Conservation (phyloP, 2,888 invertebrate species). For the Tanytarsus gracilentus region DNA sequence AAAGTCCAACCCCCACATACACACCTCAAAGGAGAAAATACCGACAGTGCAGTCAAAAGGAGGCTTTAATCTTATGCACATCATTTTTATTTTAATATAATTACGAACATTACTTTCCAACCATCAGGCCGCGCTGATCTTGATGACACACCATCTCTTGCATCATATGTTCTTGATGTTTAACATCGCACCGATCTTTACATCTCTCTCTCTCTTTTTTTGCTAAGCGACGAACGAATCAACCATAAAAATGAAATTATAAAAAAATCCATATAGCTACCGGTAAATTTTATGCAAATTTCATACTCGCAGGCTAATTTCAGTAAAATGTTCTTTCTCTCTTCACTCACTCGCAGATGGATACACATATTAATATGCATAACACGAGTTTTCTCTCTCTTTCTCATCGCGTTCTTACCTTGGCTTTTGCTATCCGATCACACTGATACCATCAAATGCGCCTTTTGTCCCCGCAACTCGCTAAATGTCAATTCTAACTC, state of each 20-base stretch:
- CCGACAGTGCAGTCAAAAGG: constrained; percentile 3
- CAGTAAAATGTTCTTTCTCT: constrained; percentile 15
- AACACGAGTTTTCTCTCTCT: constrained; percentile 1
- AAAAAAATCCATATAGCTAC: constrained; percentile 26
- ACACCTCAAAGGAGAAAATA: not conserved
- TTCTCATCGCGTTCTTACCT: not conserved
- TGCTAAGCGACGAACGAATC: constrained; percentile 16
- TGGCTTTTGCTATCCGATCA: not conserved
- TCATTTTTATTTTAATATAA: constrained; percentile 5
- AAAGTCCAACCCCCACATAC: not conserved
- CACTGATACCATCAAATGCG: too few relatives aligned
- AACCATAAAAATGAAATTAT: constrained; percentile 28
- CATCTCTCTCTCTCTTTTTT: constrained; percentile 4
- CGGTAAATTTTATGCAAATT: constrained; percentile 26
- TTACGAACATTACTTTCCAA: constrained; percentile 4
- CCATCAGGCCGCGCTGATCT: not conserved
- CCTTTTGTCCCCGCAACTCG: too few relatives aligned
- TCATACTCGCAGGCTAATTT: constrained; percentile 9
- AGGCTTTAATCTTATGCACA: constrained; percentile 9
- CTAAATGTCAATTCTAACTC: too few relatives aligned
- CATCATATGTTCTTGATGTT: constrained; percentile 7
- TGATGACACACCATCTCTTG: constrained; percentile 26
- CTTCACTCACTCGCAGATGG: not conserved
- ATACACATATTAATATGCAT: constrained; percentile 15
- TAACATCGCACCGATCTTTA: constrained; percentile 27